These are phyloP conservation scores for Trogon surrucura DNA, from an alignment of 2,113 vertebrate genomes.

Conservation along the genomic window DNA sequence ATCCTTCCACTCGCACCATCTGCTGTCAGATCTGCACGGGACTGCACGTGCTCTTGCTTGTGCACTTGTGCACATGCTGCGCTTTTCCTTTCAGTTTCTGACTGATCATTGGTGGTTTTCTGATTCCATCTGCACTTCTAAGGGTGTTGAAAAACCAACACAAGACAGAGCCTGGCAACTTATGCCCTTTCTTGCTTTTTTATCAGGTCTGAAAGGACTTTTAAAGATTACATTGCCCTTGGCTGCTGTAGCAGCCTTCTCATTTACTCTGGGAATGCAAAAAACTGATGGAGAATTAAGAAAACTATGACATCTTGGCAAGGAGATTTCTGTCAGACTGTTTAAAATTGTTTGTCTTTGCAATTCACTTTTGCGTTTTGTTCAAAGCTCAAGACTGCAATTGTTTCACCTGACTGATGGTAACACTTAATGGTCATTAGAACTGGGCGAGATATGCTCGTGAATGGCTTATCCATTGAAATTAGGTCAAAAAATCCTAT, in stretches of 20 bases:
- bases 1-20: accelerated
- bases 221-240: not conserved
- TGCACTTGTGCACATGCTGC: not conserved
- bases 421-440: not conserved
- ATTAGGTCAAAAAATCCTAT: not conserved
- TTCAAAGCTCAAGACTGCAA: not conserved
- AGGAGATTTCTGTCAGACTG: not conserved
- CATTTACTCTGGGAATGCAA: not conserved
- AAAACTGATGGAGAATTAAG: not conserved
- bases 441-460: not conserved
- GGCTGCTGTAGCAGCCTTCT: not conserved
- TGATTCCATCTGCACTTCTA: not conserved
- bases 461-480: not conserved
- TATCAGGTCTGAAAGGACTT: not conserved
- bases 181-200: not conserved
- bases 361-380: not conserved
- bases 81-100: not conserved
- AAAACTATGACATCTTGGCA: not conserved
- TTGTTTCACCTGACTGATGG: not conserved
- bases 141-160: not conserved
- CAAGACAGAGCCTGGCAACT: not conserved
- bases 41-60: accelerated
- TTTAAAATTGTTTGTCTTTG: not conserved
- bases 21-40: not conserved
- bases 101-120: not conserved